Conservation (phyloP, 2,888 invertebrate genomes). For the Ariolimax columbianus region DNA sequence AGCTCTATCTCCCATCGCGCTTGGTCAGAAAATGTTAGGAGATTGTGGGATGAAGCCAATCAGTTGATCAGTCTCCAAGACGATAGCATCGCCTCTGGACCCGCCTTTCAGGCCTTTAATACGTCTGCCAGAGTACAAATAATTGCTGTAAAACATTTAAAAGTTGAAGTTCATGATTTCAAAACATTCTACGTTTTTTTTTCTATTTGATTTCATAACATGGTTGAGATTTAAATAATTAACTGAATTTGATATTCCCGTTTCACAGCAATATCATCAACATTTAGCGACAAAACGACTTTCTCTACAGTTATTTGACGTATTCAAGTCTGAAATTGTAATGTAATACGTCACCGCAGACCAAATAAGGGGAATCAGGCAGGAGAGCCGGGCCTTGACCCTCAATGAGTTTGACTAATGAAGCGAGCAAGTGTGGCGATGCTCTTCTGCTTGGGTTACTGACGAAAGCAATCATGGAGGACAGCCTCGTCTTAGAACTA, state of each 20-base stretch:
- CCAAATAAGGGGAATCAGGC: constrained; percentile 50
- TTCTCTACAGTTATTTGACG: not conserved
- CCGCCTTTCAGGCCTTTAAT: constrained; percentile 17
- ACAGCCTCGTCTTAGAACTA: constrained; percentile 45
- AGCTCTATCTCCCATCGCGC: constrained; percentile 39
- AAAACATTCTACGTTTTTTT: not conserved
- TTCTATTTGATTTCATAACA: no score
- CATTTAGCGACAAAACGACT: no score
- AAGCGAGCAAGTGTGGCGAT: constrained; percentile 43
- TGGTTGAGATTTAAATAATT: no score
- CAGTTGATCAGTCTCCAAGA: not conserved
- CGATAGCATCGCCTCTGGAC: constrained; percentile 28
- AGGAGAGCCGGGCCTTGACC: constrained; percentile 33
- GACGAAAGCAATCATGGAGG: constrained; percentile 49
- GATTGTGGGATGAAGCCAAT: constrained; percentile 31
- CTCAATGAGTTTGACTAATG: constrained; percentile 51
- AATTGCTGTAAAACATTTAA: not conserved
- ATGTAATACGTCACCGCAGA: constrained; percentile 23
- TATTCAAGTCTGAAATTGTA: not conserved
- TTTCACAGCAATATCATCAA: no score
- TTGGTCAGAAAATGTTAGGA: constrained; percentile 35
- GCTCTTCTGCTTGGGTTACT: constrained; percentile 48
- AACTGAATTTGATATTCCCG: no score
- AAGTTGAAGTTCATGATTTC: not conserved
- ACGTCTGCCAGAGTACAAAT: not conserved